Evolutionary conservation across 1,140 invertebrate species (phyloP), one percentile per base, ranked within the genome.

Genomic region (Drosophila varians): DNA sequence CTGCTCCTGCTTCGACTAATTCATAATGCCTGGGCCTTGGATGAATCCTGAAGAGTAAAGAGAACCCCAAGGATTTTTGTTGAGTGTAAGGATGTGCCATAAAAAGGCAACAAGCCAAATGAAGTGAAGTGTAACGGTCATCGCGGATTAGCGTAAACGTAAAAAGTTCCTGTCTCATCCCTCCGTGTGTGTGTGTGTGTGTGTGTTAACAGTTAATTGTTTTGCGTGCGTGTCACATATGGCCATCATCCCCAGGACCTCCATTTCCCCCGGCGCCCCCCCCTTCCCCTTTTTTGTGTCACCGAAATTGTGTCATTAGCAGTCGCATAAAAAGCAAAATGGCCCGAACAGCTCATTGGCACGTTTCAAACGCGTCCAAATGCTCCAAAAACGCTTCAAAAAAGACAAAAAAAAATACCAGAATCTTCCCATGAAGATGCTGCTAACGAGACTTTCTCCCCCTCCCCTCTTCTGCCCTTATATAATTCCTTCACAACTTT

Each of bases 251-350:
- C 53, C 28, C n/a, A n/a, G n/a, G n/a, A n/a, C n/a, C n/a, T n/a
- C n/a, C n/a, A n/a, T n/a, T n/a, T n/a, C n/a, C n/a, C n/a, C n/a
- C n/a, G n/a, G n/a, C n/a, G n/a, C n/a, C 23, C 14, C 26, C 36
- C n/a, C 8, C n/a, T 0, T 1, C 11, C 19, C 3, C 11, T 40
- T 58, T 43, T 58, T 71, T 54, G 68, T 71, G 75, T 77, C 80
- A 62, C 79, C 75, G n/a, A 83, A 83, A 83, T 83, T 84, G 79
- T 84, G 75, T 84, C 79, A 83, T 83, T 83, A 83, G 79, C 79
- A 84, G 79, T 78, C 64, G 62, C 64, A 83, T 84, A 84, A 83
- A 83, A 83, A 58, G 43, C 48, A 49, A 75, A 83, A 83, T 83
- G 79, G 74, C 76, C 71, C 62, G 62, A 34, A 77, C 78, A 83